Conservation (phyloP, 2,113 vertebrate species). For the Pteruthius melanotis region DNA sequence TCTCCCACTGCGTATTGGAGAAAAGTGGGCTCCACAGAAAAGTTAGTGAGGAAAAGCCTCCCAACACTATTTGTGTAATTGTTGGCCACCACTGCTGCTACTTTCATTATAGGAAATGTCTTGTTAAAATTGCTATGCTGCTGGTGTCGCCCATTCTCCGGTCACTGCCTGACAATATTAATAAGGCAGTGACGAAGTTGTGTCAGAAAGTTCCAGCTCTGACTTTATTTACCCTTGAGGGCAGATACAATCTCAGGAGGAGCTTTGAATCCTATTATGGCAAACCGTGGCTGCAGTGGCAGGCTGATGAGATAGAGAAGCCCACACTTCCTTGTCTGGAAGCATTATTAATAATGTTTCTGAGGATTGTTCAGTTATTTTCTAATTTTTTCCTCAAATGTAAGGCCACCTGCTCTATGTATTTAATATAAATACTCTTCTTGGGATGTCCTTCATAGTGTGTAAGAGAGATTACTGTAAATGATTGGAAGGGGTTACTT, state of each 20-base stretch:
- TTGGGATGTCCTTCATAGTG: background rate
- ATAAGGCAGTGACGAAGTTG: slow-evolving; percentile 12
- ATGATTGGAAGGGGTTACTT: background rate
- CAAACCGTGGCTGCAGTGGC: background rate
- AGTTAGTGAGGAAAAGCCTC: background rate
- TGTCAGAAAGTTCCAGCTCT: background rate
- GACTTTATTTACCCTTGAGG: slow-evolving; percentile 25
- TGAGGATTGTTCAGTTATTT: background rate
- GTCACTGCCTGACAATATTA: background rate
- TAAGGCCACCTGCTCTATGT: background rate
- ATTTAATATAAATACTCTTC: background rate
- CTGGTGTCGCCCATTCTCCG: background rate
- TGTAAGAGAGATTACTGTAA: background rate
- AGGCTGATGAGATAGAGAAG: background rate
- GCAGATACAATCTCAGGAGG: background rate
- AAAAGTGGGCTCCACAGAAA: background rate
- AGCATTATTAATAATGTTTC: background rate
- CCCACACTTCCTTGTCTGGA: background rate
- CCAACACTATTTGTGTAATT: background rate
- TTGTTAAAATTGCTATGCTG: background rate
- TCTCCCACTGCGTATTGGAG: background rate
- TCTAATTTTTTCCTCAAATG: background rate
- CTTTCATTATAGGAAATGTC: background rate
- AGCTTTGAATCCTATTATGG: background rate
- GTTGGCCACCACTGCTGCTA: background rate